A percentile compares a stretch with the other conserved stretches of the same genome.
phyloP scores from a whole-genome alignment of 1,140 invertebrate species.

The Leptopilina boulardi region DNA sequence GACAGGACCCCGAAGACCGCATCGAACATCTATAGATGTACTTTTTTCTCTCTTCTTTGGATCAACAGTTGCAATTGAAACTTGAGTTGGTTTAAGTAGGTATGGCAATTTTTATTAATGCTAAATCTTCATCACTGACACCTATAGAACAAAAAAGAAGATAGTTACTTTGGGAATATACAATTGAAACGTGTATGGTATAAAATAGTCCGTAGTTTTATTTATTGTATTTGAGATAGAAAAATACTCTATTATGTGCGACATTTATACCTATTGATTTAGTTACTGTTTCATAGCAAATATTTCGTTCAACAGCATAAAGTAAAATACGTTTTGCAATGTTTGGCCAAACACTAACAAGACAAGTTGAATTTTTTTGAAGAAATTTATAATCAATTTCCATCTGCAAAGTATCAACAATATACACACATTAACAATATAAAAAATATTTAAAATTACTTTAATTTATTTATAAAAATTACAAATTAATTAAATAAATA shows the following conservation, averaged over 20 bases:
- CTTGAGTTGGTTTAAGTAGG: not conserved
- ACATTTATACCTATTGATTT: constrained; percentile 33
- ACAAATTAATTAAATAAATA: not conserved
- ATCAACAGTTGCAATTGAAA: not conserved
- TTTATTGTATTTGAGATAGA: not conserved
- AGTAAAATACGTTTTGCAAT: not conserved
- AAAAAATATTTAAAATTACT: too few relatives aligned
- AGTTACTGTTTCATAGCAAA: constrained; percentile 12
- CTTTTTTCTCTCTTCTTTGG: not conserved
- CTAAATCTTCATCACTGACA: not conserved
- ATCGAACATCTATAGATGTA: too few relatives aligned
- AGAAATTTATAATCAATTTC: not conserved
- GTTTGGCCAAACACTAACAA: not conserved
- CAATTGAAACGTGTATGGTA: too few relatives aligned
- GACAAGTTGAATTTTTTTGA: not conserved
- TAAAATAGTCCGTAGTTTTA: too few relatives aligned
- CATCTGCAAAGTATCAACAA: not conserved
- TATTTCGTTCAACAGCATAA: not conserved
- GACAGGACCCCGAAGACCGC: too few relatives aligned
- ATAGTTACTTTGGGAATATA: not conserved
- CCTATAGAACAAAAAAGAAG: not conserved
- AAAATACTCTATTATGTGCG: not conserved
- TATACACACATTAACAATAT: not conserved
- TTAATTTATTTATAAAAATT: too few relatives aligned
- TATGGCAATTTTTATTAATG: not conserved